Conservation (phyloP, 2,888 invertebrate genomes). For the Drosophila atripex region DNA sequence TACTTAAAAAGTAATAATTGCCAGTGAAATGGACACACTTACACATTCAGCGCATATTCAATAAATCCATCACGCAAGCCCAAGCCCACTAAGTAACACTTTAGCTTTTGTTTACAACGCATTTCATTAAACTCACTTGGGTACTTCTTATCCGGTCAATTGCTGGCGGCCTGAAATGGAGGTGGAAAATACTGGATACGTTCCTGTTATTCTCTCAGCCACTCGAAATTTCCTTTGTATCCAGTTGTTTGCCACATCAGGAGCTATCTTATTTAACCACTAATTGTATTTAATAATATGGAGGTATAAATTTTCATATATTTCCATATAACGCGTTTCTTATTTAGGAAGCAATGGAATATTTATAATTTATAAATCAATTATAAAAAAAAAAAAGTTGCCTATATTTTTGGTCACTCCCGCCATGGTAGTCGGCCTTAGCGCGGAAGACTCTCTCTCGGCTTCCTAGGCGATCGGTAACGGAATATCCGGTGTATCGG, state of each 20-base stretch:
- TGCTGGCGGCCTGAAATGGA: constrained; percentile 12
- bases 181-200: constrained; percentile 26
- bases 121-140: constrained; percentile 30
- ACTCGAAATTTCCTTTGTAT: background rate
- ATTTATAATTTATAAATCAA: background rate
- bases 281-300: no score
- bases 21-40: constrained; percentile 30
- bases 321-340: background rate
- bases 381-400: constrained; percentile 20
- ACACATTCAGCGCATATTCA: constrained; percentile 6
- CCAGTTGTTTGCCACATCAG: no score
- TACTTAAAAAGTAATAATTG: constrained; percentile 51
- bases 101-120: constrained; percentile 42
- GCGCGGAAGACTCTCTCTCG: background rate
- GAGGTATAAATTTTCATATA: no score
- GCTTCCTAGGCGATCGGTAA: constrained; percentile 10
- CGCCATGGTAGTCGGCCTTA: background rate
- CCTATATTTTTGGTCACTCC: constrained; percentile 22
- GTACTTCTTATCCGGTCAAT: constrained; percentile 9
- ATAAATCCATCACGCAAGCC: constrained; percentile 21
- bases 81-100: constrained; percentile 37
- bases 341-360: background rate
- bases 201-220: background rate
- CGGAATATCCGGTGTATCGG: constrained; percentile 24
- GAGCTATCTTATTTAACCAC: no score